Conservation (phyloP, 64 coral and sea anemone genomes). For the Platygyra sinensis region DNA sequence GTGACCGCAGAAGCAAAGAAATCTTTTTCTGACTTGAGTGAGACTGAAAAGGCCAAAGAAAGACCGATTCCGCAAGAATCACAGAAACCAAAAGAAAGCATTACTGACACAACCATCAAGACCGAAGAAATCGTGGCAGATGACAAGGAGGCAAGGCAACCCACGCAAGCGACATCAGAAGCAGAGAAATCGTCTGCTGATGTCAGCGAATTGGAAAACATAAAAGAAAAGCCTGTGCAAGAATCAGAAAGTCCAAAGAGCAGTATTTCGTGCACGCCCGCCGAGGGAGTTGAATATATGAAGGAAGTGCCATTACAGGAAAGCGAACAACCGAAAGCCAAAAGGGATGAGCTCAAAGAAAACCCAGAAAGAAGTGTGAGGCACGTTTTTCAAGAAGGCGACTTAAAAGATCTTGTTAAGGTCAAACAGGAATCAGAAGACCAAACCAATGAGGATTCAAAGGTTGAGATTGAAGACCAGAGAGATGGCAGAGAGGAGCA, state of each 20-base stretch:
- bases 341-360: not conserved
- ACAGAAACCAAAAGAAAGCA: not conserved
- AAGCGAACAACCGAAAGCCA: not conserved
- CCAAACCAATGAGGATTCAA: not conserved
- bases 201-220: not conserved
- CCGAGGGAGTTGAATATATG: no score
- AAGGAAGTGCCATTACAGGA: not conserved
- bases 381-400: constrained; percentile 13
- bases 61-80: not conserved
- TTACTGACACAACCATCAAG: not conserved
- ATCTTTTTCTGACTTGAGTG: not conserved
- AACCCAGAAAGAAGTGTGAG: not conserved
- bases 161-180: not conserved
- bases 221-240: constrained; percentile 8
- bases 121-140: not conserved
- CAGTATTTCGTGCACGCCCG: not conserved
- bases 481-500: no score
- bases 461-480: not conserved
- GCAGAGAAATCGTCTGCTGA: not conserved
- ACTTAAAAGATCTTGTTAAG: not conserved
- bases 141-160: not conserved
- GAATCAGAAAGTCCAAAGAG: not conserved
- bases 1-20: not conserved
- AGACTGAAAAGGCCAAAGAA: not conserved
- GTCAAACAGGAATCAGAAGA: not conserved